These are phyloP conservation scores for Sorex araneus DNA, from an alignment of 2,113 vertebrate genomes.

Conservation along the genomic window DNA sequence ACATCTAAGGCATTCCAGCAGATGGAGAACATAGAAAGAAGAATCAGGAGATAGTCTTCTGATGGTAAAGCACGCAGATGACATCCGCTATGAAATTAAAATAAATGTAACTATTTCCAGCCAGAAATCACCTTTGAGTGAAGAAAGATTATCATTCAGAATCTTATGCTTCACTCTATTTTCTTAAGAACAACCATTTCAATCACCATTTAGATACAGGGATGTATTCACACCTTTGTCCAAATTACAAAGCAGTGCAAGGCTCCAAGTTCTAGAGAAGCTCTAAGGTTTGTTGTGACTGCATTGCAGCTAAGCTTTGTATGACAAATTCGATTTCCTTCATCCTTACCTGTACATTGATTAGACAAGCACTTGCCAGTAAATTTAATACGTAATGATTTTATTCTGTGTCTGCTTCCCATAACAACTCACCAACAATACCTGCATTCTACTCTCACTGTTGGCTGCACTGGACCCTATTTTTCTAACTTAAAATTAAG, in stretches of 20 bases:
- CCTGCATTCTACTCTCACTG: not conserved
- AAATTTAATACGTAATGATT: not conserved
- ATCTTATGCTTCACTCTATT: not conserved
- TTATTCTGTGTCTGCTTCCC: not conserved
- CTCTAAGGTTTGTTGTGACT: not conserved
- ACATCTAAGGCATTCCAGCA: not conserved
- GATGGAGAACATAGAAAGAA: not conserved
- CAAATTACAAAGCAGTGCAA: not conserved
- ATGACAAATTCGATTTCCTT: not conserved
- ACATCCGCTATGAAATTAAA: not conserved
- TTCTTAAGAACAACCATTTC: not conserved
- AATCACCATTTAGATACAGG: no score
- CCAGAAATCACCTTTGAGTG: not conserved
- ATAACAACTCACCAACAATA: not conserved
- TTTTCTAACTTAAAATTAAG: not conserved
- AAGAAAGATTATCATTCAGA: not conserved
- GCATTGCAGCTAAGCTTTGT: not conserved
- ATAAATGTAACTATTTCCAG: not conserved
- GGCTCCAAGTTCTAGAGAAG: not conserved
- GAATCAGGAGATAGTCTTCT: not conserved
- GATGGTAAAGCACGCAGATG: not conserved
- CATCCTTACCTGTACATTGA: not conserved
- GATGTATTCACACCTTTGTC: accelerated
- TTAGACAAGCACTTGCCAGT: not conserved
- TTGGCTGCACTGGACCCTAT: not conserved